These are phyloP conservation scores for Nephila pilipes DNA, from an alignment of 1,140 invertebrate species.

Conservation along the genomic window DNA sequence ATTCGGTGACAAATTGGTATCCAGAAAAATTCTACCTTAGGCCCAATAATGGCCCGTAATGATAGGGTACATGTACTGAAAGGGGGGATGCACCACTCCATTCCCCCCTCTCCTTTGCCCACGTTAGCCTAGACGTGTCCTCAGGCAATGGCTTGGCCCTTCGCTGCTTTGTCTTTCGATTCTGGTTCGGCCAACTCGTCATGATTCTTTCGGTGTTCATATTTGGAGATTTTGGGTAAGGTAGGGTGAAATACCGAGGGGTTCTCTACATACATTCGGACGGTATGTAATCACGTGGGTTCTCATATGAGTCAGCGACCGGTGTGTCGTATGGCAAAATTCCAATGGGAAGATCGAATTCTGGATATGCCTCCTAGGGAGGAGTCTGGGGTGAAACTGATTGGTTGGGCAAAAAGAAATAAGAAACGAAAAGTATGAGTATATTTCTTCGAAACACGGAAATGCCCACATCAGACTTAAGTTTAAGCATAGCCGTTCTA, in stretches of 20 bases:
- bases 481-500: too few species aligned
- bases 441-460: neutral
- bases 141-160: slow-evolving; percentile 20
- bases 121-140: slow-evolving; percentile 32
- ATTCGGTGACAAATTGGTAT: slow-evolving; percentile 58
- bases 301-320: neutral
- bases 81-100: neutral
- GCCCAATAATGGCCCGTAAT: slow-evolving; percentile 38
- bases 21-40: slow-evolving; percentile 53
- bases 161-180: neutral
- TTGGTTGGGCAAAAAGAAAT: neutral
- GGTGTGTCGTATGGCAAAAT: neutral
- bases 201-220: neutral
- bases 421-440: neutral
- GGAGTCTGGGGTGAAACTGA: neutral
- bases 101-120: neutral
- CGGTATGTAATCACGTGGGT: neutral
- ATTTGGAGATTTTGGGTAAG: neutral
- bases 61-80: slow-evolving; percentile 23
- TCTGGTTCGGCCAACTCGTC: neutral
- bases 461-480: neutral
- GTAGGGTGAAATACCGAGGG: slow-evolving; percentile 33
- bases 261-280: neutral
- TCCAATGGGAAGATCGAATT: neutral
- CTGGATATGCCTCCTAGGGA: neutral